Evolutionary conservation across 2,888 invertebrate genomes (phyloP).

Genomic region (Drosophila quinaria): DNA sequence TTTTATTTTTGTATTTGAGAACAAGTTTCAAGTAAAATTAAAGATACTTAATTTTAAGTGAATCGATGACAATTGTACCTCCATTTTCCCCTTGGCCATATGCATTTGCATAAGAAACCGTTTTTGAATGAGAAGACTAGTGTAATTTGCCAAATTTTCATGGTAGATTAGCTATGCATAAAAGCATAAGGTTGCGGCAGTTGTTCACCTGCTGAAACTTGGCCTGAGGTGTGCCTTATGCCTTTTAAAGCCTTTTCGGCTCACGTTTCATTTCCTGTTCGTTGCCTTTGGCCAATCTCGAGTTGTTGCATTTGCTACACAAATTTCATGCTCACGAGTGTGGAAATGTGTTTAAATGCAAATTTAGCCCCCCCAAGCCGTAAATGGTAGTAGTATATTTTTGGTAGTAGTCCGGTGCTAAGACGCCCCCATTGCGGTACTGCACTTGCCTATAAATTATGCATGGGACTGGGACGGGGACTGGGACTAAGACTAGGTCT

Average conservation of each 20-base stretch:
- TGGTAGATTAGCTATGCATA: constrained; percentile 39
- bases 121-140: constrained; percentile 8
- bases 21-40: not conserved
- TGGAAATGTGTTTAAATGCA: constrained; percentile 77
- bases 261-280: not conserved
- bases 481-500: constrained; percentile 14
- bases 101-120: not conserved
- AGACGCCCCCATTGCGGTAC: constrained; percentile 21
- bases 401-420: constrained; percentile 8
- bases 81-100: not conserved
- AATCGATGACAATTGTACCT: not conserved
- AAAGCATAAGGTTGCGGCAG: constrained; percentile 4
- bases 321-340: constrained; percentile 71
- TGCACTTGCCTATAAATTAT: constrained; percentile 69
- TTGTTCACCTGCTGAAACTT: constrained; percentile 4
- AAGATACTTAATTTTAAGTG: not conserved
- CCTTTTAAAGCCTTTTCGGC: constrained; percentile 9
- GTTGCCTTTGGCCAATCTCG: constrained; percentile 26
- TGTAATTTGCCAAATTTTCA: constrained; percentile 11
- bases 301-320: constrained; percentile 44
- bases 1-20: not conserved
- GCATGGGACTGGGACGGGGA: constrained; percentile 51
- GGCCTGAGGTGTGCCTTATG: constrained; percentile 3
- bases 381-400: not conserved
- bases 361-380: constrained; percentile 45